Base-by-base conservation (phyloP, 2,888 invertebrate genomes). In the Julus scandinavius region DNA sequence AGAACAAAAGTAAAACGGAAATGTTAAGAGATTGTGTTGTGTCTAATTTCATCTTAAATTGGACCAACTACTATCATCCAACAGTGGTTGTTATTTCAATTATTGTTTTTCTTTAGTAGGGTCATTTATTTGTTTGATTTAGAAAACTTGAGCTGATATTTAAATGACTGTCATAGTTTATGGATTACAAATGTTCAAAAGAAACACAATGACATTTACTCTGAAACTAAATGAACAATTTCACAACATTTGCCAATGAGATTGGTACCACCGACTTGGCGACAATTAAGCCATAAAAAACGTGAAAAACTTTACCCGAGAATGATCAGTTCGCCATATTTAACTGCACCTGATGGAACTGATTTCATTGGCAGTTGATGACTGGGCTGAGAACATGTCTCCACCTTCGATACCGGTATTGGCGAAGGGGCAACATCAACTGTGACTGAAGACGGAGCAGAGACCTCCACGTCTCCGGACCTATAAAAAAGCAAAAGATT, bases 271-370 rank as follows among this genome's bases (percentile, higher is more conserved):
- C 29, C 29, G 29, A 29, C 29, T 29, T 29, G 0, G 29, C 1
- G 29, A 29, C 29, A 29, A 29, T 11, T 15, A 15, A 15, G 15
- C 58, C 1, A 4, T 58, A 58, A 58, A 58, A 58, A 58, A 15
- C 15, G 4, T 15, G n/a, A 7, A n/a, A 63, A 63, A 63, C 17
- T n/a, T 63, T 93, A 97, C 96, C 98, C 97, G 93, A 97, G 95
- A 93, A 97, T 97, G 92, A 97, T 96, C 93, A 97, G 95, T 94
- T 97, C 97, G 91, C 97, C 97, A 94, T 97, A 97, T 94, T 97
- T 97, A 92, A 96, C 93, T 13, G 84, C 50, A 17, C 29, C 45
- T 49, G 87, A 5, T 11, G 83, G n/a, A 15, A 13, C 5, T 5
- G 40, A 84, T 84, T 84, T 84, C 40, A 38, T 5, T 38, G 15